These are phyloP conservation scores for Trypoxylon attenuatum DNA, from an alignment of 2,888 invertebrate species.

Conservation along the genomic window DNA sequence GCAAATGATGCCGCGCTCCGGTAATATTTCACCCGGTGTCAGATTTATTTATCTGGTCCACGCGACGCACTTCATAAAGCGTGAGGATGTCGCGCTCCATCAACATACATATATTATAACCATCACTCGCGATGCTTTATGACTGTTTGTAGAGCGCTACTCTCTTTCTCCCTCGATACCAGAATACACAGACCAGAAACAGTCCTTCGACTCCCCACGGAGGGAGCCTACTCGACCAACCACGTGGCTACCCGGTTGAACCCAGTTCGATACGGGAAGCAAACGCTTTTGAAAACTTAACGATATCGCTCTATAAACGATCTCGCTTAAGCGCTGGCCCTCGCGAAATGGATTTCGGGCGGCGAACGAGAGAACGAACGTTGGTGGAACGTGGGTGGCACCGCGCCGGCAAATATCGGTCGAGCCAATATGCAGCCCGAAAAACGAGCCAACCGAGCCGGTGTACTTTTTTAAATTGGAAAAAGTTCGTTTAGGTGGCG, in stretches of 20 bases:
- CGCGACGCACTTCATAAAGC: not conserved
- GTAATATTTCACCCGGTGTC: not conserved
- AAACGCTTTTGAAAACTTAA: conserved; percentile 1
- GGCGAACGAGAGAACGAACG: not conserved
- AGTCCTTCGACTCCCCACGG: too few relatives aligned
- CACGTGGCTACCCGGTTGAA: too few relatives aligned
- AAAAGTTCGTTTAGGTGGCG: not conserved
- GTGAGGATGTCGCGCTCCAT: not conserved
- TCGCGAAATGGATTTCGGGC: conserved; percentile 1
- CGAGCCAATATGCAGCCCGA: not conserved
- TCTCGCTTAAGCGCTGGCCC: conserved; percentile 10
- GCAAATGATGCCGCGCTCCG: not conserved
- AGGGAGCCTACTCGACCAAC: too few relatives aligned
- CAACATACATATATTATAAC: not conserved
- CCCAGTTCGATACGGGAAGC: not conserved
- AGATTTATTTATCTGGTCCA: not conserved
- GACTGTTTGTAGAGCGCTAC: too few relatives aligned
- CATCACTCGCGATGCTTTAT: too few relatives aligned
- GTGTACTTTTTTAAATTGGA: conserved; percentile 6
- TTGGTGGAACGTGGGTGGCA: too few relatives aligned
- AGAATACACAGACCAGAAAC: too few relatives aligned
- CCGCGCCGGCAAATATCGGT: not conserved
- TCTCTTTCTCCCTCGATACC: too few relatives aligned
- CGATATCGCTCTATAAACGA: conserved; percentile 24
- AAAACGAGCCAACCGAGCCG: not conserved